phyloP scores from a whole-genome alignment of 30 jellyfish, hydroid and myxozoan species.

The Mastigias papua region DNA sequence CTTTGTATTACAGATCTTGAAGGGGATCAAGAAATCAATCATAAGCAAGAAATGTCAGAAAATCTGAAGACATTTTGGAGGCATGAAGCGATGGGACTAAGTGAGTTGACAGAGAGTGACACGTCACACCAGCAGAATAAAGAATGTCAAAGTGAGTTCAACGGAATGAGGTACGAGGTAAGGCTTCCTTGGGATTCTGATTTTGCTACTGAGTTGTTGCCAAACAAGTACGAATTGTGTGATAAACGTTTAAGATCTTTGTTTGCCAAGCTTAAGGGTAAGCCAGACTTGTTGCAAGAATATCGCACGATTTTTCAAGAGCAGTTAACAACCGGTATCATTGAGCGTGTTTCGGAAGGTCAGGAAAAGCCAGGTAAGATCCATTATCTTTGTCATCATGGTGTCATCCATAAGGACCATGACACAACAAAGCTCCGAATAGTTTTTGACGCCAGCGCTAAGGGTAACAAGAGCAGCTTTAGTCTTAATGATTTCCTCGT shows the following conservation, averaged over 20 bases:
- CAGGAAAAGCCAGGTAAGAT: not conserved
- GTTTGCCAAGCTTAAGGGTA: slow-evolving; percentile 6
- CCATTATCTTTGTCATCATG: slow-evolving; percentile 40
- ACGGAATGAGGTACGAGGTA: slow-evolving; percentile 15
- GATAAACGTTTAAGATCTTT: slow-evolving; percentile 13
- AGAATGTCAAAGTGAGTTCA: not conserved
- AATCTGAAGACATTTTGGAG: slow-evolving; percentile 17
- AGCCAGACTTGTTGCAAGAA: slow-evolving; percentile 36
- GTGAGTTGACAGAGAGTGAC: slow-evolving; percentile 3
- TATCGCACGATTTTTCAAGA: slow-evolving; percentile 29
- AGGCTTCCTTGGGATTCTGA: slow-evolving; percentile 46
- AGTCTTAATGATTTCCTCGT: slow-evolving; percentile 43
- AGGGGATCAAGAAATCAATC: no score
- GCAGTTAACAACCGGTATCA: slow-evolving; percentile 14
- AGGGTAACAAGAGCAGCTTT: not conserved
- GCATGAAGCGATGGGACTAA: slow-evolving; percentile 47
- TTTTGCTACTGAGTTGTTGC: not conserved
- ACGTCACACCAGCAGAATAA: not conserved
- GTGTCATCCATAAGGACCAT: slow-evolving; percentile 36
- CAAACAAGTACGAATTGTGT: slow-evolving; percentile 19
- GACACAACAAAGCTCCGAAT: slow-evolving; percentile 54
- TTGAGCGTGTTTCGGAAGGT: slow-evolving; percentile 38
- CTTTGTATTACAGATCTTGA: no score
- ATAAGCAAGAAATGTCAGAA: not conserved
- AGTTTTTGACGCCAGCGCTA: slow-evolving; percentile 63